Conservation (phyloP, 1,140 invertebrate species). For the Parasteatoda tepidariorum region DNA sequence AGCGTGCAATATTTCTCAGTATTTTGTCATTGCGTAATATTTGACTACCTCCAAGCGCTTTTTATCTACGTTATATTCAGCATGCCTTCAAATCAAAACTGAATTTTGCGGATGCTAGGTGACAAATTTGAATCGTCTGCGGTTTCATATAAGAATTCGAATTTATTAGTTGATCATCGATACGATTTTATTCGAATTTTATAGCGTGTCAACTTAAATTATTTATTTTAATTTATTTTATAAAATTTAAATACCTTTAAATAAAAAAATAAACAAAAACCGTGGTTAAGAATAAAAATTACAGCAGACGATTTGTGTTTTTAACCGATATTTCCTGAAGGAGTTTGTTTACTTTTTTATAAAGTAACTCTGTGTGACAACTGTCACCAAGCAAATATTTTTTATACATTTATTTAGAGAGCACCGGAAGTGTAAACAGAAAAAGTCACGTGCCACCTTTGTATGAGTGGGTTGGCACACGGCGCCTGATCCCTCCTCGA, state of each 20-base stretch:
- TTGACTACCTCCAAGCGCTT: conserved; percentile 41
- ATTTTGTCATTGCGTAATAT: conserved; percentile 39
- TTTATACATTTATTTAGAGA: too few relatives aligned
- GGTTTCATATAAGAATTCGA: background rate
- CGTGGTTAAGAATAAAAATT: too few relatives aligned
- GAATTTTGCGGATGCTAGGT: conserved; percentile 15
- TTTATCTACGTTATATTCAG: conserved; percentile 34
- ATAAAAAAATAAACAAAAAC: too few relatives aligned
- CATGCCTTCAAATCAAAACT: conserved; percentile 42
- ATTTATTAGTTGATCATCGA: background rate
- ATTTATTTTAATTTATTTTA: too few relatives aligned
- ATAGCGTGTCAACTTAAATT: too few relatives aligned
- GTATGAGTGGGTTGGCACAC: conserved; percentile 10
- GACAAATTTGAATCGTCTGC: background rate
- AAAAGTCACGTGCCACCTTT: conserved; percentile 31
- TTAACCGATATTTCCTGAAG: too few relatives aligned
- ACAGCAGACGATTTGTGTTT: too few relatives aligned
- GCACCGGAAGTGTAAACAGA: conserved; percentile 36
- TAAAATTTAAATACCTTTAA: too few relatives aligned
- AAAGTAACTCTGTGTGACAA: too few relatives aligned
- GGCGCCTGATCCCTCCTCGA: conserved; percentile 14
- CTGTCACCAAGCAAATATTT: too few relatives aligned
- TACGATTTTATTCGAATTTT: too few relatives aligned
- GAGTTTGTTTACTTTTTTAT: too few relatives aligned
- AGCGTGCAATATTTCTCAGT: conserved; percentile 55